phyloP scores from a whole-genome alignment of 2,888 invertebrate genomes.

The Thereva nobilitata region DNA sequence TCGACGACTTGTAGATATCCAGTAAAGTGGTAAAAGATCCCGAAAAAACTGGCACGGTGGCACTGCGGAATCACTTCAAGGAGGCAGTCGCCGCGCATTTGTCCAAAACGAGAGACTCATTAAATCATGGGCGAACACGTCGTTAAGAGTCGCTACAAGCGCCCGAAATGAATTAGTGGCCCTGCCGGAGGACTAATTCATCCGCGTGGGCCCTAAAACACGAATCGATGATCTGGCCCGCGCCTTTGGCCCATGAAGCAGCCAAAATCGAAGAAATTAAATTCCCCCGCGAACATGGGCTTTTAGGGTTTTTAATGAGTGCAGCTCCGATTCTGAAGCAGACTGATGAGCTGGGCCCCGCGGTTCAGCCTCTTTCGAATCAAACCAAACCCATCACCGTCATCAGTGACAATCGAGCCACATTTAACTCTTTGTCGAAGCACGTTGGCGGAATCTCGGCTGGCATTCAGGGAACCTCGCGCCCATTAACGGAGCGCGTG shows the following conservation, averaged over 20 bases:
- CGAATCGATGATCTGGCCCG: not conserved
- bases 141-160: slow-evolving; percentile 24
- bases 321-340: not conserved
- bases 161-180: slow-evolving; percentile 15
- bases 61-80: not conserved
- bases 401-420: too few species aligned
- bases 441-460: not conserved
- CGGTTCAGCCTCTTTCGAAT: too few species aligned
- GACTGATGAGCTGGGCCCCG: too few species aligned
- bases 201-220: slow-evolving; percentile 26
- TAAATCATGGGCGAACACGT: slow-evolving; percentile 29
- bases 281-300: not conserved
- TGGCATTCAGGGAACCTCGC: not conserved
- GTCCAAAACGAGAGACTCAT: slow-evolving; percentile 17
- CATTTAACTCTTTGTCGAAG: too few species aligned
- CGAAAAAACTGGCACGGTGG: slow-evolving; percentile 2
- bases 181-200: slow-evolving; percentile 21
- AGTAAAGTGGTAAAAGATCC: slow-evolving; percentile 10
- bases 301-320: slow-evolving; percentile 5
- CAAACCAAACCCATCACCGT: too few species aligned
- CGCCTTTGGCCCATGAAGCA: slow-evolving; percentile 4
- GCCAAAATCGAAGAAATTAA: slow-evolving; percentile 21
- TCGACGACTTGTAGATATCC: slow-evolving; percentile 4
- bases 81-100: not conserved
- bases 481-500: not conserved